Evolutionary conservation across 2,113 vertebrate species (phyloP), one percentile per base, ranked within the genome.

Genomic region (Struthio camelus): DNA sequence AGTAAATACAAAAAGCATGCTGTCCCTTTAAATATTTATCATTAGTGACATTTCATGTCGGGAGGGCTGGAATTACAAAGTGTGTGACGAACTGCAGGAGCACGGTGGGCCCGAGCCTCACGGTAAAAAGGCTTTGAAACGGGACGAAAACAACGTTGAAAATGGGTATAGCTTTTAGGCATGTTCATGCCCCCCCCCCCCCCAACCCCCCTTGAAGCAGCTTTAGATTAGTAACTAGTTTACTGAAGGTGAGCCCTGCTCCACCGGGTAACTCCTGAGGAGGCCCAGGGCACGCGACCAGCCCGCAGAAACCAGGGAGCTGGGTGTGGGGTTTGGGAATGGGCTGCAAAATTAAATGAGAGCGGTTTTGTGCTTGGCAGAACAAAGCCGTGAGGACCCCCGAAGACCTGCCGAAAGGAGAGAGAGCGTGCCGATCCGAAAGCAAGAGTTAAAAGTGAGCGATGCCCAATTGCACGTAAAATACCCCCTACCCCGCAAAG

Each of bases 1-100:
- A 94, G 94, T 96, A 97, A 97, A 95, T 95, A 97, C n/a, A 92
- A 88, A 96, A 88, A 96, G 76, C 90, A 93, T 78, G 7, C 6
- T 87, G 70, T 64, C 53, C 83, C 70, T 77, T 95, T 83, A 94
- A 96, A 77, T 87, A 85, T 96, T 97, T 94, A 93, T 96, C 93
- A 67, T 78, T 87, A 86, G 66, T 94, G 95, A 80, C 72, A 42
- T 93, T 93, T 94, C 85, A 90, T 95, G 85, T 64, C 25, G 65
- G 84, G 66, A 90, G 46, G 58, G 56, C 71, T 94, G 86, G 76
- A 89, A 67, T 87, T 67, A 25, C 51, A 4, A 15, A 38, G 61
- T 59, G 80, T 44, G 42, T 14, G 69, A 71, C 27, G 75, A 42
- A 66, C 1, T 14, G 78, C 9, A 48, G 18, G 88, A 83, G 76